Conservation (phyloP, 2,113 vertebrate species). For the Morone chrysops region DNA sequence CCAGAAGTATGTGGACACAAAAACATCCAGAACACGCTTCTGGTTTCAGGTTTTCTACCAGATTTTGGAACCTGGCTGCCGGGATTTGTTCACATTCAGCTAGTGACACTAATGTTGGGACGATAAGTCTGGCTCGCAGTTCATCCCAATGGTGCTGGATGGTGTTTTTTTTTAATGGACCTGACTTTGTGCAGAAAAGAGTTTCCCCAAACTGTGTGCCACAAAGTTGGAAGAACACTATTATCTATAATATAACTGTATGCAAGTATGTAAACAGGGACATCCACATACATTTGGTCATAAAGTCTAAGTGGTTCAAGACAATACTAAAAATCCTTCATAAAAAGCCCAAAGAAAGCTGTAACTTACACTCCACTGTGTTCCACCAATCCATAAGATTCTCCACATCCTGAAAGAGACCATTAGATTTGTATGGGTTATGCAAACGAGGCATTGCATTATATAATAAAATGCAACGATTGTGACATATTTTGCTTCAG, state of each 20-base stretch:
- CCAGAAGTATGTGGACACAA: background rate
- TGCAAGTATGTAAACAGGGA: background rate
- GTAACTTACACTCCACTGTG: conserved; percentile 79
- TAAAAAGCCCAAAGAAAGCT: background rate
- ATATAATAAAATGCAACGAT: background rate
- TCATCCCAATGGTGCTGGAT: background rate
- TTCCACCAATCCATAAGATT: conserved; percentile 85
- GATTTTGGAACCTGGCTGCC: too few species aligned
- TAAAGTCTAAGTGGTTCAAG: background rate
- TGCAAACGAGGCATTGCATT: accelerated
- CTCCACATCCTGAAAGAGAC: conserved; percentile 73
- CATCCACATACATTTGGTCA: background rate
- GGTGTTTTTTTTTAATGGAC: background rate
- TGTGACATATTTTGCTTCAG: background rate
- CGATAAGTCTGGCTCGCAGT: background rate
- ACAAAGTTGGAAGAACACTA: background rate
- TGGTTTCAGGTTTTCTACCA: too few species aligned
- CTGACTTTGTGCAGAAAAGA: background rate
- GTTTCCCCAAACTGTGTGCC: background rate
- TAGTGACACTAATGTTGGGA: too few species aligned
- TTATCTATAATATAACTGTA: background rate
- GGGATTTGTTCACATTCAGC: too few species aligned
- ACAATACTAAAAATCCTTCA: background rate
- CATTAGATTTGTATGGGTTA: background rate
- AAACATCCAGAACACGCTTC: background rate